These are phyloP conservation scores for Radopholus similis DNA, from an alignment of 1,140 invertebrate species.

Conservation along the genomic window DNA sequence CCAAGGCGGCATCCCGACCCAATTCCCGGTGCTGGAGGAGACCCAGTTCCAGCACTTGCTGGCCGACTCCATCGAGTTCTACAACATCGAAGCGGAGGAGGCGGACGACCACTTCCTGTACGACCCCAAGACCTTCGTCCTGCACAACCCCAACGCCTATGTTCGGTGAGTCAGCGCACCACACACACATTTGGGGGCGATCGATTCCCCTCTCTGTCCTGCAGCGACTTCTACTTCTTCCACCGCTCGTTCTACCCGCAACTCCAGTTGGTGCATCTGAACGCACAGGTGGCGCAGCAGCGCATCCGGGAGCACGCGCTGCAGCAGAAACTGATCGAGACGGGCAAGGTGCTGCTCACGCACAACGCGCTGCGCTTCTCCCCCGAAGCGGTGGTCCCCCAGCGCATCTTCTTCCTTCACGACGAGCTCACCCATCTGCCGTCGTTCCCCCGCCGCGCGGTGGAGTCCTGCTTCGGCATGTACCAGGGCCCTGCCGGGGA, in stretches of 20 bases:
- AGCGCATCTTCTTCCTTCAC: constrained; percentile 93
- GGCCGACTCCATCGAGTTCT: constrained; percentile 91
- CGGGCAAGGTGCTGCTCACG: constrained; percentile 75
- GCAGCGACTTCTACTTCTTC: constrained; percentile 94
- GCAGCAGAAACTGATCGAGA: constrained; percentile 89
- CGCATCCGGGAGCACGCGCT: constrained; percentile 85
- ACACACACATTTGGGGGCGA: not conserved
- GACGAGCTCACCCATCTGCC: constrained; percentile 97
- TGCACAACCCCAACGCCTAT: constrained; percentile 42
- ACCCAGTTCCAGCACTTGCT: constrained; percentile 94
- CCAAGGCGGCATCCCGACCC: constrained; percentile 88
- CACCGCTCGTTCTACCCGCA: constrained; percentile 96
- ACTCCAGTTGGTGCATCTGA: constrained; percentile 86
- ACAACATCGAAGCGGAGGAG: constrained; percentile 84
- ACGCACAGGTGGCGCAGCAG: constrained; percentile 78
- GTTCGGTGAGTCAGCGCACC: constrained; percentile 39
- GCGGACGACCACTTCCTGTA: constrained; percentile 87
- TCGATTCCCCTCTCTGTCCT: not conserved
- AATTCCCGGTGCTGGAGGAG: constrained; percentile 97
- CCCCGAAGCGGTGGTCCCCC: constrained; percentile 67
- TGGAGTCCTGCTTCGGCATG: constrained; percentile 89
- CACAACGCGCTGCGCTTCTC: constrained; percentile 42
- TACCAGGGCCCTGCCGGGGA: constrained; percentile 86
- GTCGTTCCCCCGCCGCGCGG: constrained; percentile 91
- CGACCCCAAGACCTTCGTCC: constrained; percentile 93